Conservation (phyloP, 23 tunicate species). For the Styela clava region DNA sequence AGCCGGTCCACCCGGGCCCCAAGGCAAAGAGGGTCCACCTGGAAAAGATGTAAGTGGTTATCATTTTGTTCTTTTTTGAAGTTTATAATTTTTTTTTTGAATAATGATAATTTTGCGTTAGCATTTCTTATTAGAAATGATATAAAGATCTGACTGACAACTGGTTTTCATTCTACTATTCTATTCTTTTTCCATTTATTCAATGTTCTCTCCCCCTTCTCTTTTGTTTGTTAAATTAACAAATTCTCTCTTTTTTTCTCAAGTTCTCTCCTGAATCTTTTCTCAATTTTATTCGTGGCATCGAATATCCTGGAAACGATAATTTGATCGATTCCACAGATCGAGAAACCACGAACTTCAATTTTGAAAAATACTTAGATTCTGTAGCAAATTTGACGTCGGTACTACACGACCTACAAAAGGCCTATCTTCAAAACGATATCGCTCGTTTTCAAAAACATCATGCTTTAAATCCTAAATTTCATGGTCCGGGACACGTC, state of each 20-base stretch:
- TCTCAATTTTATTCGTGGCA: not conserved
- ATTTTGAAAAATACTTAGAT: not conserved
- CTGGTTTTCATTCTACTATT: no score
- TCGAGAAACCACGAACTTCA: not conserved
- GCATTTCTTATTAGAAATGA: no score
- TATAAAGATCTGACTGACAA: no score
- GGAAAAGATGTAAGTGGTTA: slow-evolving; percentile 17
- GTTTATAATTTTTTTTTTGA: no score
- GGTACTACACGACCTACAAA: not conserved
- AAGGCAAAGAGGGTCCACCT: not conserved
- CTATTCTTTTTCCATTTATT: no score
- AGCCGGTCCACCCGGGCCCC: not conserved
- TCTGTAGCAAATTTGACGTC: not conserved
- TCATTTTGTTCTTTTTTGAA: no score
- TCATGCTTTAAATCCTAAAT: not conserved
- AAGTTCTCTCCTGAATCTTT: not conserved
- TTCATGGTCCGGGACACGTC: not conserved
- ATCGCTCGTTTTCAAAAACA: not conserved
- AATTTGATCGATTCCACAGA: not conserved
- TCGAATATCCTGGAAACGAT: not conserved
- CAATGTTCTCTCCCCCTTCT: no score
- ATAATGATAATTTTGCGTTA: no score
- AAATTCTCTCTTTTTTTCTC: not conserved
- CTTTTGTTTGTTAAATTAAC: not conserved
- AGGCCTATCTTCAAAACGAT: not conserved